A percentile compares a stretch with the other conserved stretches of the same genome.
phyloP scores from a whole-genome alignment of 2,113 vertebrate genomes.

The Paramormyrops kingsleyae region DNA sequence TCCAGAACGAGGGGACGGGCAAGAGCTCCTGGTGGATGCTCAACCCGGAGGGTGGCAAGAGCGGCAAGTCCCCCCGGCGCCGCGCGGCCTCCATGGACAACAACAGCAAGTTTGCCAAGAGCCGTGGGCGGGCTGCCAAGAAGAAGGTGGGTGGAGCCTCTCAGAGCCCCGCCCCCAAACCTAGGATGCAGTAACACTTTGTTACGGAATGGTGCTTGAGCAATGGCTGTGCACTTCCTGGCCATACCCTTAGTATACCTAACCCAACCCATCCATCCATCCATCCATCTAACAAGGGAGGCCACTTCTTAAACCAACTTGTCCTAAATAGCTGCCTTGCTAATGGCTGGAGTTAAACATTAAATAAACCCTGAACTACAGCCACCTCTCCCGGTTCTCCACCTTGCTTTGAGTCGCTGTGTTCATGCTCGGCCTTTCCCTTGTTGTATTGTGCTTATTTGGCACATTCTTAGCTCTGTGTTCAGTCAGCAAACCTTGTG shows the following conservation, averaged over 20 bases:
- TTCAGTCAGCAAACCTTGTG: not conserved
- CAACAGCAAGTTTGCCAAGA: constrained; percentile 96
- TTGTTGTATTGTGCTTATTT: not conserved
- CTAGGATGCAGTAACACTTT: not conserved
- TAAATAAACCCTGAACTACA: not conserved
- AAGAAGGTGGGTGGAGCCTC: constrained; percentile 70
- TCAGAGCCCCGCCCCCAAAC: not conserved
- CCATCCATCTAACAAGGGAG: not conserved
- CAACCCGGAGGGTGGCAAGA: constrained; percentile 95
- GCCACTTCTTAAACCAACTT: not conserved
- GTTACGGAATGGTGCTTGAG: not conserved
- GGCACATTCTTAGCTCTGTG: not conserved
- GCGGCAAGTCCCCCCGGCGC: constrained; percentile 89
- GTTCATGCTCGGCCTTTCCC: not conserved
- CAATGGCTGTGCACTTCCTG: not conserved
- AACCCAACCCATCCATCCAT: not conserved
- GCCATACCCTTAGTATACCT: not conserved
- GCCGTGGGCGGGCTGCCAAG: constrained; percentile 91
- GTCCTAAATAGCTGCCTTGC: not conserved
- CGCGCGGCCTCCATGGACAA: constrained; percentile 95
- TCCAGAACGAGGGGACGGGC: constrained; percentile 96
- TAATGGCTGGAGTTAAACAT: not conserved
- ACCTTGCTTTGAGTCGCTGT: not conserved
- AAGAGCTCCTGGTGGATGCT: constrained; percentile 99
- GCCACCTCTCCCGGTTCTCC: not conserved